Percentiles rank a stretch among this genome's conserved stretches.
Conservation (phyloP, 64 coral and sea anemone genomes). For the Porites australiensis region DNA sequence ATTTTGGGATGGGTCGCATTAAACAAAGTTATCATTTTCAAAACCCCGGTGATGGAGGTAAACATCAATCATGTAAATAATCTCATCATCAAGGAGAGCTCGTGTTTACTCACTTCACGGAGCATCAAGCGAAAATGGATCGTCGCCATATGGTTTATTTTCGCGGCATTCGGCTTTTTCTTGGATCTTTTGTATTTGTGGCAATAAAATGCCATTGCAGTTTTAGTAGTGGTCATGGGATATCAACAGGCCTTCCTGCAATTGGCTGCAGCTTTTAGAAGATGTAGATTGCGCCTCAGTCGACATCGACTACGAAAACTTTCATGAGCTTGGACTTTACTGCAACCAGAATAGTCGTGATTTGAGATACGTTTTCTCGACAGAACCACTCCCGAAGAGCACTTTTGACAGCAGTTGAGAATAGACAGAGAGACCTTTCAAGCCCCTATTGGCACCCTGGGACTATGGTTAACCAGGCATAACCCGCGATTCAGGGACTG, state of each 20-base stretch:
- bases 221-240: not conserved
- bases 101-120: not conserved
- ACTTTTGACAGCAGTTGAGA: conserved; percentile 46
- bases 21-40: not conserved
- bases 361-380: not conserved
- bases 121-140: conserved; percentile 6
- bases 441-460: conserved; percentile 10
- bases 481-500: conserved; percentile 58
- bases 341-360: not conserved
- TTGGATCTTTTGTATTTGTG: not conserved
- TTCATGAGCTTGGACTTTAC: conserved; percentile 3
- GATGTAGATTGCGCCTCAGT: not conserved
- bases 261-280: not conserved
- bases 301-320: not conserved
- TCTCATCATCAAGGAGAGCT: not conserved
- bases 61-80: not conserved
- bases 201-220: conserved; percentile 8
- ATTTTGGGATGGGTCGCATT: not conserved
- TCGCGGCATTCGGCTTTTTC: not conserved
- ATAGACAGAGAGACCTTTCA: conserved; percentile 61
- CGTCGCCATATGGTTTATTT: not conserved
- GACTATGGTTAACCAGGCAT: not conserved
- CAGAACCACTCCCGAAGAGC: conserved; percentile 39
- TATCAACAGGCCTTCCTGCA: not conserved
- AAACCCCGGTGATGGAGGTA: not conserved